Conservation (phyloP, 1,140 invertebrate genomes). For the Drosophila baimaii region DNA sequence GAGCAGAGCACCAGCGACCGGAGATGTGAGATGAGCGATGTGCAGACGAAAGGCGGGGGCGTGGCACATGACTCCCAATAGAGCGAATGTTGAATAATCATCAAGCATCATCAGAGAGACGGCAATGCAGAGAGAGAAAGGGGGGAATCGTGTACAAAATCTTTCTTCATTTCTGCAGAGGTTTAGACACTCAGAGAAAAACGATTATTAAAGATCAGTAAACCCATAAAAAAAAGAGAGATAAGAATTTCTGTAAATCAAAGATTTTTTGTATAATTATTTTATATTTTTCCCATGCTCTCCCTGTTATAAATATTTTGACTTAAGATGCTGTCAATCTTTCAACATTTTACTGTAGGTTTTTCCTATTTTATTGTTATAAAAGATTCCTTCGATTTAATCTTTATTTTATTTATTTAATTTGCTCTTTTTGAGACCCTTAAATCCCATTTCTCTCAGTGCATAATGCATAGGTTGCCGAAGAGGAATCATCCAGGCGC, state of each 20-base stretch:
- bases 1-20: conserved; percentile 31
- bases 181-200: background rate
- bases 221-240: background rate
- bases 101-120: conserved; percentile 65
- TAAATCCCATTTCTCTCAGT: conserved; percentile 8
- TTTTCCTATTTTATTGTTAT: background rate
- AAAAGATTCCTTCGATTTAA: background rate
- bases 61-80: conserved; percentile 73
- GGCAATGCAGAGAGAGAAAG: conserved; percentile 5
- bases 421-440: too few species aligned
- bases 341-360: too few species aligned
- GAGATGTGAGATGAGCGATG: conserved; percentile 19
- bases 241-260: background rate
- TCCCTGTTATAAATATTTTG: too few species aligned
- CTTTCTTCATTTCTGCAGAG: conserved; percentile 17
- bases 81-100: conserved; percentile 81
- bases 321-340: too few species aligned
- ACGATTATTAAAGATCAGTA: background rate
- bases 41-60: conserved; percentile 17
- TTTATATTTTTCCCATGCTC: too few species aligned
- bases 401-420: background rate
- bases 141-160: conserved; percentile 39
- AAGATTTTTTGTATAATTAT: too few species aligned
- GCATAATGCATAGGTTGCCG: conserved; percentile 3
- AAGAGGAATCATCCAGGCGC: conserved; percentile 51